Base-by-base conservation (phyloP, 2,797 vertebrate species). In the Carcharodon carcharias region DNA sequence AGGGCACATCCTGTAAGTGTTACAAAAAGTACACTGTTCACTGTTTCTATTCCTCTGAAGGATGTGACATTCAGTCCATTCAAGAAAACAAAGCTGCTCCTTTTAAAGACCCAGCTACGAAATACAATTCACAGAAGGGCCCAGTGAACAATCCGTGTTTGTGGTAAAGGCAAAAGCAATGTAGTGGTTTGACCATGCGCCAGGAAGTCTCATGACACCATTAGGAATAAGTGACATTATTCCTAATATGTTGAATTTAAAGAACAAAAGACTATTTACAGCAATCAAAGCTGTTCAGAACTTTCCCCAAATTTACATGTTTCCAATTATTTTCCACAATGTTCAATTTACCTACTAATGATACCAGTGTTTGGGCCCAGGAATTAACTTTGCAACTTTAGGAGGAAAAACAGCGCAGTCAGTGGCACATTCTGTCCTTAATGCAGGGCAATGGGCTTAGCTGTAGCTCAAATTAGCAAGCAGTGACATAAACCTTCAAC, bases 11-110 rank as follows among this genome's bases (percentile, higher is more conserved):
- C 89, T 92, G 89, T 40, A 40, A 40, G 67, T 23, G 63, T 65
- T 67, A 93, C 91, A 93, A 93, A 45, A 63, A 93, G 91, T 40
- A 40, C 23, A 93, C 35, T 93, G 91, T 93, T 93, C 61, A 40
- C 58, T 65, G 58, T 21, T 93, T 67, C 91, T 40, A 40, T 67
- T 93, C 61, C 61, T 93, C 61, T 45, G 21, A 93, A 67, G 61
- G 63, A 93, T 91, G 88, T n/a, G 88, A 61, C 88, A 91, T n/a
- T 35, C 18, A 67, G 91, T 65, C 45, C 91, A 65, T 65, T 93
- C 61, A 65, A 93, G 91, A 40, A 65, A 21, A 93, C 91, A 93
- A 93, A 93, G 91, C 61, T 93, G 35, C 8, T 40, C 63, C 21
- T 67, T 67, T 93, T n/a, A 93, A 93, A 93, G n/a, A 11, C n/a